These are phyloP conservation scores for Semibalanus balanoides DNA, from an alignment of 1,140 invertebrate genomes.

Conservation along the genomic window DNA sequence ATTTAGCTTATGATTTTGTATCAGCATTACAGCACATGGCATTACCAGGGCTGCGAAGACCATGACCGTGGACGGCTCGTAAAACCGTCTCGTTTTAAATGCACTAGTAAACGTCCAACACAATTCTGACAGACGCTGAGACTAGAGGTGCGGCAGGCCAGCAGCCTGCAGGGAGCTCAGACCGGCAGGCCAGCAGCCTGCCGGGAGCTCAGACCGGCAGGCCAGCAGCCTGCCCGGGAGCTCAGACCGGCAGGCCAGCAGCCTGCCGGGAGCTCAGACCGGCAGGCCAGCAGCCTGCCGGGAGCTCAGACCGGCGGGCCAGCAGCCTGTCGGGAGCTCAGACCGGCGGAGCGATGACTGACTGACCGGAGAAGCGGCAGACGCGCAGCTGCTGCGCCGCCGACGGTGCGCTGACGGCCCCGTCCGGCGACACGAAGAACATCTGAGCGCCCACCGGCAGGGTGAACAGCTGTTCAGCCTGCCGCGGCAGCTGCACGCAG, in stretches of 20 bases:
- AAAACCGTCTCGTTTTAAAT: too few relatives aligned
- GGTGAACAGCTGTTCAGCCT: neutral
- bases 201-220: neutral
- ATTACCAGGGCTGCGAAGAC: too few relatives aligned
- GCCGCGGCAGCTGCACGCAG: neutral
- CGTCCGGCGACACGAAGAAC: neutral
- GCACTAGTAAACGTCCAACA: too few relatives aligned
- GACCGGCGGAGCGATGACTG: neutral
- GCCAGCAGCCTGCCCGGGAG: neutral
- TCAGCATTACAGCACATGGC: neutral
- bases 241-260: neutral
- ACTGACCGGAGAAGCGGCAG: neutral
- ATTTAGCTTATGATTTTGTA: too few relatives aligned
- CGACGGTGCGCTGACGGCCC: neutral
- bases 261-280: neutral
- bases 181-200: too few relatives aligned
- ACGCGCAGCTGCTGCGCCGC: neutral
- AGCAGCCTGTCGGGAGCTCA: too few relatives aligned
- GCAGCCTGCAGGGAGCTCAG: too few relatives aligned
- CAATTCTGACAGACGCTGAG: too few relatives aligned
- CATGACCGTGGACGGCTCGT: too few relatives aligned
- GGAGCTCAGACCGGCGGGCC: neutral
- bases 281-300: neutral
- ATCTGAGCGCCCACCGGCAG: neutral
- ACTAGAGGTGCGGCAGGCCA: too few relatives aligned